phyloP scores from a whole-genome alignment of 2,797 vertebrate species.

The Leptodactylus fallax region DNA sequence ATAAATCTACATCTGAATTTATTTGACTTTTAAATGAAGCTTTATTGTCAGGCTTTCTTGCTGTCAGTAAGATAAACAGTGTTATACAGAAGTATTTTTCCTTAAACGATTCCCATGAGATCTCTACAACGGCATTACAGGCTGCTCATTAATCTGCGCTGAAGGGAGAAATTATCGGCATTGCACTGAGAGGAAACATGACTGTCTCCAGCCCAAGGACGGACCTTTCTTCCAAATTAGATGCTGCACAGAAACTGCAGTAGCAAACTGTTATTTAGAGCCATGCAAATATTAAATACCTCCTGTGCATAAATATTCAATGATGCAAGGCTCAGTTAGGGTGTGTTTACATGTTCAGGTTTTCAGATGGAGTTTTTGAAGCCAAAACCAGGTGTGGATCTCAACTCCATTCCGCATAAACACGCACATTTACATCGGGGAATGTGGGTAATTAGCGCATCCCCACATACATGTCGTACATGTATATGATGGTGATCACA shows the following conservation, averaged over 20 bases:
- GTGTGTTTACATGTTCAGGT: no score
- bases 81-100: constrained; percentile 9
- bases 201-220: constrained; percentile 10
- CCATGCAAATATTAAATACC: neutral
- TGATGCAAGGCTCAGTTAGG: neutral
- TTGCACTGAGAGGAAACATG: constrained; percentile 3
- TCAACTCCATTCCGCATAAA: no score
- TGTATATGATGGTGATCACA: no score
- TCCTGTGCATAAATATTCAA: neutral
- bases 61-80: constrained; percentile 27
- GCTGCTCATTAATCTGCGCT: constrained; percentile 12
- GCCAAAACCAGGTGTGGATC: no score
- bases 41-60: constrained; percentile 18
- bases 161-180: constrained; percentile 23
- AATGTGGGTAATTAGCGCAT: no score
- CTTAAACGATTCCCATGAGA: constrained; percentile 10
- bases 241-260: neutral
- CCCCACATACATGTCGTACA: no score
- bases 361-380: no score
- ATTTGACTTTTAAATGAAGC: constrained; percentile 31
- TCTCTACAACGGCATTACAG: neutral
- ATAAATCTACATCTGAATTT: neutral
- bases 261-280: constrained; percentile 17
- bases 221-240: constrained; percentile 21
- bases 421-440: no score